Evolutionary conservation across 2,113 vertebrate species (phyloP), one percentile per base, ranked within the genome.

Genomic region (Sinocyclocheilus anophthalmus): DNA sequence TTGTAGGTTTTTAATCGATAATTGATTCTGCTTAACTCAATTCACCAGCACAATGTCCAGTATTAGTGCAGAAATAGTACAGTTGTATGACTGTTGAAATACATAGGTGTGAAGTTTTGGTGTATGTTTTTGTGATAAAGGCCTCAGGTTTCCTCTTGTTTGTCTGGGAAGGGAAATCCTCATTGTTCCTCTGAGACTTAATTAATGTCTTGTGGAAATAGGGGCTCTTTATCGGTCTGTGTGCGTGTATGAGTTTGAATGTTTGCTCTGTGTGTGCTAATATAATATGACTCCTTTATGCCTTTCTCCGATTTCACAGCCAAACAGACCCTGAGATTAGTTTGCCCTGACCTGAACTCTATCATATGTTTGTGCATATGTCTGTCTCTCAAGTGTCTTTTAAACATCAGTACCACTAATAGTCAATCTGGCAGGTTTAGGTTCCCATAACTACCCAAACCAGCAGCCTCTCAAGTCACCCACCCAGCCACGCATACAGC

Each of bases 141-240:
- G 72, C 50, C 26, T 78, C 61, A 65, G 85, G 72, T 86, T 86
- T 88, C 85, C 79, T 85, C 33, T 73, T 30, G 33, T 42, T 85
- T 69, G 67, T 80, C 67, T 79, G 83, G 57, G 78, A 90, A 83
- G 76, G 78, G 85, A 88, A 85, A 88, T 88, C 87, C 87, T 90
- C 59, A 83, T 78, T 75, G 33, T 67, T 85, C 89, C 89, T 83
- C 20, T 59, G 89, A 87, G 83, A 85, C 67, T 75, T 84, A 72
- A 85, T 88, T 84, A 88, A 63, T 75, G 79, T 84, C 77, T 87
- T 83, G 24, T 76, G 81, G 83, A 87, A 70, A 81, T 61, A 81
- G 37, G n/a, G 57, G 37, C 24, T 80, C 24, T 84, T 37, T 84
- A 61, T 87, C 45, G 50, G 48, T 73, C 55, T 75, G 33, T 89